Conservation (phyloP, 2,113 vertebrate species). For the Mustela lutreola region DNA sequence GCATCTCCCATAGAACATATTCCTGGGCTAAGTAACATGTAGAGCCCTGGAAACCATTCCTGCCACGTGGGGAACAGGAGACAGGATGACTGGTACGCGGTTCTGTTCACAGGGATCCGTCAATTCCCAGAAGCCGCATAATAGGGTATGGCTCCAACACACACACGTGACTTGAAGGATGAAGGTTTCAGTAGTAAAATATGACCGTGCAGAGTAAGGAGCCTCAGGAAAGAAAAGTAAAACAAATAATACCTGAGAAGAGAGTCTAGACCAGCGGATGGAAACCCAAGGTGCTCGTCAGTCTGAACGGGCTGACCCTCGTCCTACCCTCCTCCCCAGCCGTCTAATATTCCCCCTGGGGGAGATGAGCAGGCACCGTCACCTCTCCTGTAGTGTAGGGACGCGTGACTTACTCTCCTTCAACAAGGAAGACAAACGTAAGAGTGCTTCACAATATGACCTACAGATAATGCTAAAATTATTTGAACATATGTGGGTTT, state of each 20-base stretch:
- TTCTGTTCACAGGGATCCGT: background rate
- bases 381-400: fast-evolving
- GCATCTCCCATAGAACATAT: background rate
- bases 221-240: background rate
- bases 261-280: background rate
- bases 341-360: background rate
- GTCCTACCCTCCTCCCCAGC: fast-evolving
- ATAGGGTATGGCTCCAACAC: background rate
- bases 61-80: background rate
- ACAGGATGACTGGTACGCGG: background rate
- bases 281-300: background rate
- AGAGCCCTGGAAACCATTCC: background rate
- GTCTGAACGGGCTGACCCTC: fast-evolving
- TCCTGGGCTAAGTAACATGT: background rate
- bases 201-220: background rate
- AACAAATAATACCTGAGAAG: background rate
- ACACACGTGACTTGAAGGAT: background rate
- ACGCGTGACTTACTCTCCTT: background rate
- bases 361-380: background rate
- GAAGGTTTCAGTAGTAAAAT: background rate
- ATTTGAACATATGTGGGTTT: background rate
- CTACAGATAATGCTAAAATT: slow-evolving; percentile 7
- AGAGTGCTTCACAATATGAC: background rate
- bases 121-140: background rate
- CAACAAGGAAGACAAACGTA: background rate